These are phyloP conservation scores for Echinops telfairi DNA, from an alignment of 2,113 vertebrate species.

Conservation along the genomic window DNA sequence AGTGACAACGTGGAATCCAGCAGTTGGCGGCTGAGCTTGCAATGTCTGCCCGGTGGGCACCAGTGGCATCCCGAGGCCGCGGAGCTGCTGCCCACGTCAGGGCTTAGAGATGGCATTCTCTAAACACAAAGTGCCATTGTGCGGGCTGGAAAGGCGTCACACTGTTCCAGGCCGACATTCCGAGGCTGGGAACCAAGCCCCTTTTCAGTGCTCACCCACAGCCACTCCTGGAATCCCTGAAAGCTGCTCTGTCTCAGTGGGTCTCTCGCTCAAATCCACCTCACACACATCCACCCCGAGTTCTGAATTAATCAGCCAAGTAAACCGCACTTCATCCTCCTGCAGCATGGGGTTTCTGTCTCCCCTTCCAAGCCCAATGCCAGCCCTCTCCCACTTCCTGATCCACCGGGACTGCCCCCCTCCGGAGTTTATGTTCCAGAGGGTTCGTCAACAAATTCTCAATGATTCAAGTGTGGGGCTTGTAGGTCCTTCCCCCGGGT, in stretches of 20 bases:
- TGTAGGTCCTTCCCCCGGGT: slow-evolving; percentile 37
- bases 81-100: not conserved
- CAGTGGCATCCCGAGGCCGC: slow-evolving; percentile 20
- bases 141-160: slow-evolving; percentile 33
- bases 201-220: slow-evolving; percentile 67
- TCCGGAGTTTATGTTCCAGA: slow-evolving; percentile 43
- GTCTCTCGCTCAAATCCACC: not conserved
- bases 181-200: slow-evolving; percentile 50
- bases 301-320: slow-evolving; percentile 25
- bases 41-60: not conserved
- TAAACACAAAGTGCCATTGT: slow-evolving; percentile 72
- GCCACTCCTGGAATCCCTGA: not conserved
- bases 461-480: slow-evolving; percentile 25
- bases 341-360: not conserved
- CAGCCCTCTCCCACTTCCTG: not conserved
- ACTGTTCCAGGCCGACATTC: slow-evolving; percentile 70
- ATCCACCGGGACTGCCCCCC: not conserved
- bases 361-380: not conserved
- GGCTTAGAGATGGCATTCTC: slow-evolving; percentile 65
- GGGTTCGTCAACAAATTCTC: slow-evolving; percentile 21
- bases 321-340: not conserved
- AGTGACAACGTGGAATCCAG: fast-evolving
- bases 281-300: not conserved
- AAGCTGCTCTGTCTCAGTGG: slow-evolving; percentile 57
- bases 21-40: not conserved